Conservation (phyloP, 1,140 invertebrate genomes). For the Psix sp. region DNA sequence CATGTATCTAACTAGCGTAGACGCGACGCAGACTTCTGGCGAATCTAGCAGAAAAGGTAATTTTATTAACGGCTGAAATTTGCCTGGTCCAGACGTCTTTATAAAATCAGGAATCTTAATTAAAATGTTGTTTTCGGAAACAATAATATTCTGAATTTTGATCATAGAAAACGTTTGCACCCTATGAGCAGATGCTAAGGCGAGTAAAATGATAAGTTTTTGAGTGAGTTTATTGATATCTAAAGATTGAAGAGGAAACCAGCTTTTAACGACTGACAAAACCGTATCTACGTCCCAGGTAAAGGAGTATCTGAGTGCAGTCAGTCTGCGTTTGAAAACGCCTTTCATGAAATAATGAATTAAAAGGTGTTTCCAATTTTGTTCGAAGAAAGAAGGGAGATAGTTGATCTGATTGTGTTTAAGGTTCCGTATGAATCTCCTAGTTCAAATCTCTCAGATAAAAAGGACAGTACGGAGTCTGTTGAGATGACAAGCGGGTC, state of each 20-base stretch:
- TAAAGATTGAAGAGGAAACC: background rate
- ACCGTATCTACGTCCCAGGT: slow-evolving; percentile 1
- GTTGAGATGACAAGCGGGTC: background rate
- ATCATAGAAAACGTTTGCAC: slow-evolving; percentile 53
- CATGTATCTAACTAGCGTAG: slow-evolving; percentile 23
- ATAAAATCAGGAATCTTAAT: slow-evolving; percentile 44
- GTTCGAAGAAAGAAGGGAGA: no score
- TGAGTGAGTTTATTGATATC: background rate
- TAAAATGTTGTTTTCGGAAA: background rate
- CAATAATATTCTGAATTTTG: slow-evolving; percentile 36
- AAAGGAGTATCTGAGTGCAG: slow-evolving; percentile 1
- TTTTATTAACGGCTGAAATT: slow-evolving; percentile 37
- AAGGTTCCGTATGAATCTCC: no score
- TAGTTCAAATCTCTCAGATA: no score
- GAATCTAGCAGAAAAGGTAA: slow-evolving; percentile 33
- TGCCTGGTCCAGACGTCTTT: slow-evolving; percentile 48
- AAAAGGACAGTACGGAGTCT: no score
- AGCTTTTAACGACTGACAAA: background rate
- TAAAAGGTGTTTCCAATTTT: no score
- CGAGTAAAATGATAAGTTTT: slow-evolving; percentile 22
- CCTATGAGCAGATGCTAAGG: slow-evolving; percentile 35
- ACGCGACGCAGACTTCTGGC: slow-evolving; percentile 34
- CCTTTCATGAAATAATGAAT: slow-evolving; percentile 2
- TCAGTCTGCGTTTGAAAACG: background rate
- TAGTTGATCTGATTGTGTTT: no score